Evolutionary conservation across 1,140 invertebrate species (phyloP), one percentile per base, ranked within the genome.

Genomic region (Orchesella cincta): DNA sequence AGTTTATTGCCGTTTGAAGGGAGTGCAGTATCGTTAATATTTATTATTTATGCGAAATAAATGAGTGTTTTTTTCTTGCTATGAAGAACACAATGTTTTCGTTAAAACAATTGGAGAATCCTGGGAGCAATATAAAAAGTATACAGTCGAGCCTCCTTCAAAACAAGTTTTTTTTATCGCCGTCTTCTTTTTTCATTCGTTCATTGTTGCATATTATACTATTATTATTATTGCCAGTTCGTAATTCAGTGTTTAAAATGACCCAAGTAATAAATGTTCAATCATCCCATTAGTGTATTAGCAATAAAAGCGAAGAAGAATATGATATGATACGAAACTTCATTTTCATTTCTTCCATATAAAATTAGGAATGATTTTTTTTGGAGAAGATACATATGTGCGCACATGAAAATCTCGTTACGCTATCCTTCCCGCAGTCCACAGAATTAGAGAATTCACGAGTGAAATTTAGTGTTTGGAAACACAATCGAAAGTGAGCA

Each of bases 21-120:
- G 8, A 5, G 54, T 57, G n/a, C 8, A 8, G 12, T 57, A 67
- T 67, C 8, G 26, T 67, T 67, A 31, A 67, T 67, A 16, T 16
- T 67, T 67, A 67, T 67, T 67, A 67, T 67, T 67, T 67, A 67
- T 67, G 62, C 62, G 62, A 67, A 67, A 33, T 29, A 67, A 67
- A 67, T 67, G 62, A 67, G 62, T 14, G n/a, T 33, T 57, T 57
- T 57, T n/a, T n/a, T n/a, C n/a, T n/a, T n/a, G n/a, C n/a, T n/a
- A n/a, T n/a, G n/a, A n/a, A n/a, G n/a, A n/a, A n/a, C n/a, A n/a
- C n/a, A n/a, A n/a, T n/a, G n/a, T n/a, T n/a, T n/a, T n/a, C n/a
- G n/a, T n/a, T n/a, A n/a, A n/a, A n/a, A n/a, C n/a, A n/a, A n/a
- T n/a, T n/a, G n/a, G n/a, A n/a, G n/a, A n/a, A n/a, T n/a, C n/a